Evolutionary conservation across 2,888 invertebrate genomes (phyloP), one percentile per base, ranked within the genome.

Genomic region (Torymus tubicola): DNA sequence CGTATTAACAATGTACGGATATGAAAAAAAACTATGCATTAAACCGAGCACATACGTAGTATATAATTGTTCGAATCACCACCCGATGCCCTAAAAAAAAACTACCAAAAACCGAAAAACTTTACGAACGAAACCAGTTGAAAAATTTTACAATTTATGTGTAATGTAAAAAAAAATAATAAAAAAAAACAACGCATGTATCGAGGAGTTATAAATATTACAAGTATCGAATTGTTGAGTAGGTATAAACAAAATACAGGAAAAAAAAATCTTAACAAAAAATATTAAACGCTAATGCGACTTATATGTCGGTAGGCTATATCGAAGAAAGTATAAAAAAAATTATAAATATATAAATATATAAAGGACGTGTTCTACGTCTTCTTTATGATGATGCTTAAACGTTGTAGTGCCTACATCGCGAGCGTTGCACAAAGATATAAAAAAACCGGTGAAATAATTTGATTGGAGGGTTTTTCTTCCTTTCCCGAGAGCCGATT

Each of bases 361-460:
- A 52, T 18, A 55, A 42, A 63, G 42, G 57, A 16, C 76, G 70
- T 50, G 52, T 68, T 64, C 53, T 69, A 52, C 74, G 80, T 80
- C 80, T 74, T 78, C 80, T 78, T 80, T 68, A 80, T 58, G 80
- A 78, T 79, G 79, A 82, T 79, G 79, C 76, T 82, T 82, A 77
- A 79, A 79, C 74, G 76, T 81, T 76, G 76, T 79, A 80, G 82
- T 82, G 82, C 82, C 82, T 80, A 82, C 71, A 76, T 79, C 55
- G 63, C 71, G 16, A 71, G 68, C 78, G 74, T 78, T 73, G 60
- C 73, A 78, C 69, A 73, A 81, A 77, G 57, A 65, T 67, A 64
- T 64, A 53, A 52, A 50, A 53, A 52, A 50, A 60, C 58, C 50
- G 21, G 16, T 31, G 42, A 68, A 58, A 73, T 70, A 53, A 72